Evolutionary conservation across 2,113 vertebrate genomes (phyloP).

Genomic region (Dipodomys ordii): DNA sequence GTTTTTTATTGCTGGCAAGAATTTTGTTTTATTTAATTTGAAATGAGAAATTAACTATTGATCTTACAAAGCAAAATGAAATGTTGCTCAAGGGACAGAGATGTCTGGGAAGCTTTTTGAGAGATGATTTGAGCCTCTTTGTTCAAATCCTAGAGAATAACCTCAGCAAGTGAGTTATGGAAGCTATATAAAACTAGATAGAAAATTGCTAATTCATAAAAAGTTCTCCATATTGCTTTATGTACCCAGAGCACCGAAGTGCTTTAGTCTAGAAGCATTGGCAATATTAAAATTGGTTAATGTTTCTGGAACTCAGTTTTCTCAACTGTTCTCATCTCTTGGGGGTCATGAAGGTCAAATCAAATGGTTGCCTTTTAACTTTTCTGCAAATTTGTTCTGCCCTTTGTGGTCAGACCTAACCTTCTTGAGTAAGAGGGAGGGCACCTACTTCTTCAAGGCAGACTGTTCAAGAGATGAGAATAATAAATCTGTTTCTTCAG

Average conservation of each 20-base stretch:
- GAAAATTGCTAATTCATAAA: conserved; percentile 27
- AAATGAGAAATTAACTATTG: conserved; percentile 64
- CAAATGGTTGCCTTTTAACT: background rate
- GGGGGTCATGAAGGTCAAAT: background rate
- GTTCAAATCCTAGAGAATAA: conserved; percentile 25
- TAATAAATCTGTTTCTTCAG: background rate
- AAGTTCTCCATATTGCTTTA: background rate
- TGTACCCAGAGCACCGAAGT: background rate
- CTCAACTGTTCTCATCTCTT: background rate
- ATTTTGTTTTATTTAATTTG: conserved; percentile 51
- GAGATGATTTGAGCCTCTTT: background rate
- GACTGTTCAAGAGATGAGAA: background rate
- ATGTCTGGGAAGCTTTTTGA: conserved; percentile 10
- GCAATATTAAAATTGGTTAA: background rate
- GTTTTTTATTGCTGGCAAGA: background rate
- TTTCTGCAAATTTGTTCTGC: background rate
- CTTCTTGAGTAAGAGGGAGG: background rate
- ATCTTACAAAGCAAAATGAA: conserved; percentile 55
- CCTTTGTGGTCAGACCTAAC: background rate
- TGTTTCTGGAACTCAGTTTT: conserved; percentile 39
- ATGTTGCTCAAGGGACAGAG: conserved; percentile 14
- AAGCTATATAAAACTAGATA: background rate
- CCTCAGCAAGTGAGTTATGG: background rate
- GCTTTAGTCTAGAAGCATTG: background rate
- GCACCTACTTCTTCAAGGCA: background rate